phyloP scores from a whole-genome alignment of 2,888 invertebrate species.

The Lasiommata megera region DNA sequence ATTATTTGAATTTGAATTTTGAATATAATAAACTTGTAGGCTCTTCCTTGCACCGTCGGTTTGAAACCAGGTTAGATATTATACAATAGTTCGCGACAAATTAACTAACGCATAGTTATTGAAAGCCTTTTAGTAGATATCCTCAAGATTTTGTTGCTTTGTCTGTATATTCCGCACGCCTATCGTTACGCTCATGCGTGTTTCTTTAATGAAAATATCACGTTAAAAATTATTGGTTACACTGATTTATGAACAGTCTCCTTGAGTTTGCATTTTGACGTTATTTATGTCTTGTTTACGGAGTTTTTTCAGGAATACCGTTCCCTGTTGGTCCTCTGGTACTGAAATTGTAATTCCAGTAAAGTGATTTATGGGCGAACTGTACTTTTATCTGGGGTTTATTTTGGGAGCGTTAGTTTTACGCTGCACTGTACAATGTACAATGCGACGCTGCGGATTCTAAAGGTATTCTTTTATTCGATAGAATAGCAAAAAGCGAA shows the following conservation, averaged over 20 bases:
- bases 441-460: not conserved
- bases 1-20: too few relatives aligned
- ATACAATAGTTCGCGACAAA: too few relatives aligned
- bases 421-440: not conserved
- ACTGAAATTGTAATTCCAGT: not conserved
- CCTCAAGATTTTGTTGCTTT: too few relatives aligned
- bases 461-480: not conserved
- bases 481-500: constrained; percentile 1
- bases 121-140: too few relatives aligned
- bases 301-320: not conserved
- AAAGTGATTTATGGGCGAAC: not conserved
- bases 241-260: constrained; percentile 1
- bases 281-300: constrained; percentile 1
- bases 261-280: constrained; percentile 1
- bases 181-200: not conserved
- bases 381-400: not conserved
- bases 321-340: not conserved
- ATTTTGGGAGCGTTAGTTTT: not conserved
- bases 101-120: too few relatives aligned
- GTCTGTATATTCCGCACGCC: too few relatives aligned
- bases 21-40: too few relatives aligned
- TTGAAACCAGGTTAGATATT: too few relatives aligned
- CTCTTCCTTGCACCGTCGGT: too few relatives aligned
- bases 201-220: not conserved
- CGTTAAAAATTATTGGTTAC: not conserved